Evolutionary conservation across 2,888 invertebrate species (phyloP), one percentile per base, ranked within the genome.

Genomic region (Ennomos fuscantarius): DNA sequence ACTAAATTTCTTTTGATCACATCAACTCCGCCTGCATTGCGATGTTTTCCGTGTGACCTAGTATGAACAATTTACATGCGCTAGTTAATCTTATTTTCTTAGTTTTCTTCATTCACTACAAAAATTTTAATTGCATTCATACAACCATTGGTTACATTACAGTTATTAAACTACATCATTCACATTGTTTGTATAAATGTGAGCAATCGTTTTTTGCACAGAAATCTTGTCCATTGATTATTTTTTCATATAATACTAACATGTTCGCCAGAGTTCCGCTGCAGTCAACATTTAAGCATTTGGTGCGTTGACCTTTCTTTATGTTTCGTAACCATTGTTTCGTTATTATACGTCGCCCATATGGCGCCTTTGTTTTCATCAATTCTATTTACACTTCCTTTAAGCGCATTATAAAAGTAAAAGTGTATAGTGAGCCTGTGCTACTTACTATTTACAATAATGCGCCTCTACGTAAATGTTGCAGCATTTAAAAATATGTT

Each of bases 261-360:
- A 74, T 68, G 69, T 71, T 46, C 31, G 9, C 5, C 45, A n/a
- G 31, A 31, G 32, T 33, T 68, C 64, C 63, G 68, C 48, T 70
- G 66, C 66, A 72, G 60, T 73, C 69, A 69, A 63, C 56, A 44
- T 44, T 55, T 42, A 47, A 49, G 42, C 40, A 53, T 47, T 70
- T 66, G 66, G 86, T 81, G 66, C 85, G 73, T 76, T 82, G 84
- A 86, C 82, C 85, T 72, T 73, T 65, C 45, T 55, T 68, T 68
- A 53, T 67, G 71, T 83, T 85, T 81, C 73, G 79, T 79, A 82
- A 86, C 69, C 77, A 80, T 81, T 86, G 84, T 85, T 77, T 68
- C 63, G 45, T 65, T 39, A 63, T 70, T 62, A 64, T 71, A 70
- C 73, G 57, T 48, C 48, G 40, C 76, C 74, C 73, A 59, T 62